Conservation (phyloP, 2,888 invertebrate species). For the Frankliniella intonsa region DNA sequence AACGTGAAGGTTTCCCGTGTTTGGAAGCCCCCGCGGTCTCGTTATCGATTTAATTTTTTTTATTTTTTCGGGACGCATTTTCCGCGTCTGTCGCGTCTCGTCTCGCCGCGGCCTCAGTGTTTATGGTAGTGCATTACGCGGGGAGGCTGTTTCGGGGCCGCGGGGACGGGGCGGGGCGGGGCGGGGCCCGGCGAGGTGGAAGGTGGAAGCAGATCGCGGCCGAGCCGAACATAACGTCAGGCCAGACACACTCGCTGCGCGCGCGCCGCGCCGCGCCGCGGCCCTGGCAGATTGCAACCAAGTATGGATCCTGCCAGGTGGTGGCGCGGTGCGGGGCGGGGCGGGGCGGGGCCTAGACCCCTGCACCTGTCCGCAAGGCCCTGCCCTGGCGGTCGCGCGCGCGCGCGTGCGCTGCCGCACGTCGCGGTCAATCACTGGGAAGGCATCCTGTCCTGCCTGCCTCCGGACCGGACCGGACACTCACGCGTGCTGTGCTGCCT, state of each 20-base stretch:
- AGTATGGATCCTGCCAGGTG: background rate
- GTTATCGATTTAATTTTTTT: no score
- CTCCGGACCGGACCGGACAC: no score
- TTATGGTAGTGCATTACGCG: background rate
- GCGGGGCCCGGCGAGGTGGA: background rate
- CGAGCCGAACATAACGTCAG: background rate
- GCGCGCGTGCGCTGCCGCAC: background rate
- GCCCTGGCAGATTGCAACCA: constrained; percentile 14
- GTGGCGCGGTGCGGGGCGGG: background rate
- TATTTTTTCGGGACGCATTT: no score
- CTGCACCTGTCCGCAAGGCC: background rate
- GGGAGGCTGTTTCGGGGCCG: background rate
- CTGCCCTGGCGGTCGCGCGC: background rate
- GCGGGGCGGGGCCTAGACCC: background rate
- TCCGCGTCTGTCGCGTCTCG: no score
- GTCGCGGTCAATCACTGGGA: background rate
- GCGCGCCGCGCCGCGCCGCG: background rate
- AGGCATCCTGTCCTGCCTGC: background rate
- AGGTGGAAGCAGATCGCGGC: background rate
- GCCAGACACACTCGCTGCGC: background rate
- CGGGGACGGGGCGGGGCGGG: background rate
- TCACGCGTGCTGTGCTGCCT: no score
- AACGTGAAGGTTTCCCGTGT: no score
- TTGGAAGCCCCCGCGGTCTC: no score
- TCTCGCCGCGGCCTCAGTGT: no score